Percentiles rank a stretch among this genome's conserved stretches.
Conservation (phyloP, 2,797 vertebrate genomes). For the Hoplostethus mediterraneus region DNA sequence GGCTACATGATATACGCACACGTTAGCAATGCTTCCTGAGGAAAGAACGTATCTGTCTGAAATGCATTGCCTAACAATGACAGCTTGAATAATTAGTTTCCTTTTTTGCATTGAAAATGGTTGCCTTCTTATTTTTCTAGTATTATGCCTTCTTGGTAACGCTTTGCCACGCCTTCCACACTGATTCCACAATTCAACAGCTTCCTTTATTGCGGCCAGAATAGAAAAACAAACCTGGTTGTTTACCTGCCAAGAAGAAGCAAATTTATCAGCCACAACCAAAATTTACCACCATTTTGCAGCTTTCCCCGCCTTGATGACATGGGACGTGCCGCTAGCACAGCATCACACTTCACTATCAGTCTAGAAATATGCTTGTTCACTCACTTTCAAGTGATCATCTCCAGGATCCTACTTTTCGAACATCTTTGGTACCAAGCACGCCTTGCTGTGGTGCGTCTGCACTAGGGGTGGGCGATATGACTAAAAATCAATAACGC, state of each 20-base stretch:
- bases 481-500: too few species aligned
- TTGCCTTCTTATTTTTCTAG: not conserved
- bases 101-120: constrained; percentile 6
- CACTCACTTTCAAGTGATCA: not conserved
- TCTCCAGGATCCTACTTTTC: too few species aligned
- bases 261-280: not conserved
- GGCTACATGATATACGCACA: constrained; percentile 1
- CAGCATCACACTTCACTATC: constrained; percentile 20
- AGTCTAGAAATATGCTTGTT: constrained; percentile 15
- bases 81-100: constrained; percentile 8
- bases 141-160: not conserved
- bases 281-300: constrained; percentile 4
- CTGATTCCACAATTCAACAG: not conserved
- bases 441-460: too few species aligned
- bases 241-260: not conserved
- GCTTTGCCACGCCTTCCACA: constrained; percentile 2
- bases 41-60: constrained; percentile 10
- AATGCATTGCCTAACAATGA: constrained; percentile 11
- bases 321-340: constrained; percentile 10
- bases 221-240: not conserved
- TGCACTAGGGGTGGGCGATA: too few species aligned
- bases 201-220: not conserved
- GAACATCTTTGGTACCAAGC: too few species aligned
- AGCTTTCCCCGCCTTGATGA: constrained; percentile 27
- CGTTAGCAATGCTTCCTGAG: constrained; percentile 32